Evolutionary conservation across 2,888 invertebrate species (phyloP), one percentile per base, ranked within the genome.

Genomic region (Drosophila austrosaltans): DNA sequence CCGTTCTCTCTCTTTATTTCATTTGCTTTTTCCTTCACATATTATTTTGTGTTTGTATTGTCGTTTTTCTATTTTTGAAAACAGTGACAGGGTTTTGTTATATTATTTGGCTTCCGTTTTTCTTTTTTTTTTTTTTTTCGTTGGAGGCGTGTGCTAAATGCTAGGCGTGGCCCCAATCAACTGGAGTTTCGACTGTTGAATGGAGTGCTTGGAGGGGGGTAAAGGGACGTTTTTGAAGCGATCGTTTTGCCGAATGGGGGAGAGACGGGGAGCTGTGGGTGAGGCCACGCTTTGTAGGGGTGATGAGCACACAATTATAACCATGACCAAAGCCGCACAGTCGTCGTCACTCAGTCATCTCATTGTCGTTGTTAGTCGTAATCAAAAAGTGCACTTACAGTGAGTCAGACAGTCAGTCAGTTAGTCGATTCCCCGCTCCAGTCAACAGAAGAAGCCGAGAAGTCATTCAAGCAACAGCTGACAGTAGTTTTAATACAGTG

Each of bases 231-330:
- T 1, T 36, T 10, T 36, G 0, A 36, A 36, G 8, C 36, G 10
- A 36, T 36, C 36, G 36, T 36, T 36, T 36, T 36, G 3, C 3
- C 8, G 10, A 36, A 8, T 32, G 32, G 1, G 1, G n/a, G 57
- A 1, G 7, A 36, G 22, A 22, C 8, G 20, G 22, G 20, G 22
- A 10, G 10, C 44, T 1, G 7, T 7, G 20, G 22, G 22, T 22
- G 10, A 25, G 22, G 48, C 48, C 48, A 48, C 28, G 10, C 22
- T 30, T 5, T 62, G 54, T 53, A 28, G 62, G 69, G 61, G 60
- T 81, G 87, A 81, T 87, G 78, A 76, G 85, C 71, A 57, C 69
- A 83, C 81, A 78, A 67, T 66, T 69, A 71, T 58, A 82, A 69
- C 72, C 80, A 82, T 87, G 88, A 77, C 71, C 86, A 75, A 71